Conservation (phyloP, 2,888 invertebrate species). For the Tipula lateralis region DNA sequence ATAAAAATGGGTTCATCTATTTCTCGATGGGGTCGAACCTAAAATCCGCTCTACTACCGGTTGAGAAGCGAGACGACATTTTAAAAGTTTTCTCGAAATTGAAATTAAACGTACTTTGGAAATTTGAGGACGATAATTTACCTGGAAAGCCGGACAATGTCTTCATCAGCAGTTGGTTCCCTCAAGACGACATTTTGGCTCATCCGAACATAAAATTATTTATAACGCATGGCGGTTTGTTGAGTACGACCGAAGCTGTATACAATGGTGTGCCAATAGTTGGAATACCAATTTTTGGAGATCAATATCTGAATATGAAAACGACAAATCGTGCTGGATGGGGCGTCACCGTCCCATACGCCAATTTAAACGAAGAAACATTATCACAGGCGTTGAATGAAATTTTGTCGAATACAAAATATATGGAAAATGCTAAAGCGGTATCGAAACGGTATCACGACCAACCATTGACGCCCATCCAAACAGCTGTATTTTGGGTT, state of each 20-base stretch:
- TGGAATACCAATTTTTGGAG: conserved; percentile 53
- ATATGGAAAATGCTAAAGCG: conserved; percentile 41
- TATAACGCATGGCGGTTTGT: conserved; percentile 51
- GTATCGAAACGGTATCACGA: conserved; percentile 48
- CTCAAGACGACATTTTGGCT: conserved; percentile 50
- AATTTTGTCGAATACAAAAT: conserved; percentile 35
- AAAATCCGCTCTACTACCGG: conserved; percentile 40
- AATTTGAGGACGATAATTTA: conserved; percentile 38
- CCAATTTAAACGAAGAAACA: conserved; percentile 41
- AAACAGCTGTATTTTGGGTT: conserved; percentile 52
- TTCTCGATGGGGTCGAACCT: conserved; percentile 51
- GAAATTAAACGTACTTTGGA: conserved; percentile 34
- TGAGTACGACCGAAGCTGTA: conserved; percentile 51
- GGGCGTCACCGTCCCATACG: conserved; percentile 44
- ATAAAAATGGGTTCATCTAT: conserved; percentile 49
- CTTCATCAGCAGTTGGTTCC: conserved; percentile 49
- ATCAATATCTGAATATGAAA: conserved; percentile 52
- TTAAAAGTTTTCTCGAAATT: conserved; percentile 33
- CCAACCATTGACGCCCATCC: conserved; percentile 49
- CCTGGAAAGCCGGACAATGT: conserved; percentile 44
- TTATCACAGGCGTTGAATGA: conserved; percentile 38
- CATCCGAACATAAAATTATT: conserved; percentile 50
- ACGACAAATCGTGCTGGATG: conserved; percentile 48
- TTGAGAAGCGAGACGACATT: conserved; percentile 31
- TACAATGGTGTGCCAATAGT: conserved; percentile 51